Evolutionary conservation across 37 sponge, comb jelly and placozoan species (phyloP).

Genomic region (Ianthella basta): DNA sequence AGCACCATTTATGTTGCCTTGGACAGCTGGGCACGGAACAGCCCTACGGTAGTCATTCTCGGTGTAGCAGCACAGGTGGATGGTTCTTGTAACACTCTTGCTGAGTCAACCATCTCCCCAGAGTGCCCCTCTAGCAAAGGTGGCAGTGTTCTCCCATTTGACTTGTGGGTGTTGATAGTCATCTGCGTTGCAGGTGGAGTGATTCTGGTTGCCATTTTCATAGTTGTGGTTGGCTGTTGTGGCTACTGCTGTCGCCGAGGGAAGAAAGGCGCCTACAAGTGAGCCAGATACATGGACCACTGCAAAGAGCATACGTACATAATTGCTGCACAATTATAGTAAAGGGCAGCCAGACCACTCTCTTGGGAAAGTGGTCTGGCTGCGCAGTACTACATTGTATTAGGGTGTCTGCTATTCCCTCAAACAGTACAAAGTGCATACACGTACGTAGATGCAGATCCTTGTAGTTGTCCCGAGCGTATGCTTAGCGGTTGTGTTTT

Average conservation of each 20-base stretch:
- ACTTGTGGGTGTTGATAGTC: background rate
- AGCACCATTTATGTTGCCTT: background rate
- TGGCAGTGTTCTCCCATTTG: background rate
- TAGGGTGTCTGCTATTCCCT: too few species aligned
- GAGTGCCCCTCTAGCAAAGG: background rate
- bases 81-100: background rate
- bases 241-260: background rate
- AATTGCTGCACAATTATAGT: too few species aligned
- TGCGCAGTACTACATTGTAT: too few species aligned
- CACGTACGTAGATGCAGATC: too few species aligned
- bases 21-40: background rate
- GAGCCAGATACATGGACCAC: background rate
- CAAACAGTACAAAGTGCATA: too few species aligned
- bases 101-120: background rate
- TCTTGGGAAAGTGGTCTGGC: too few species aligned
- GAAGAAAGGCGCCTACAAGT: slow-evolving; percentile 1
- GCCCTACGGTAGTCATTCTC: background rate
- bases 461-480: too few species aligned
- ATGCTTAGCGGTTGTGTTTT: too few species aligned
- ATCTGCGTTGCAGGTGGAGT: background rate
- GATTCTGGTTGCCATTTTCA: background rate
- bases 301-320: too few species aligned
- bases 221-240: background rate
- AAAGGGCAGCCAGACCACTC: too few species aligned
- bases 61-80: slow-evolving; percentile 3